These are phyloP conservation scores for Ctena decussata DNA, from an alignment of 2,888 invertebrate species.

Conservation along the genomic window DNA sequence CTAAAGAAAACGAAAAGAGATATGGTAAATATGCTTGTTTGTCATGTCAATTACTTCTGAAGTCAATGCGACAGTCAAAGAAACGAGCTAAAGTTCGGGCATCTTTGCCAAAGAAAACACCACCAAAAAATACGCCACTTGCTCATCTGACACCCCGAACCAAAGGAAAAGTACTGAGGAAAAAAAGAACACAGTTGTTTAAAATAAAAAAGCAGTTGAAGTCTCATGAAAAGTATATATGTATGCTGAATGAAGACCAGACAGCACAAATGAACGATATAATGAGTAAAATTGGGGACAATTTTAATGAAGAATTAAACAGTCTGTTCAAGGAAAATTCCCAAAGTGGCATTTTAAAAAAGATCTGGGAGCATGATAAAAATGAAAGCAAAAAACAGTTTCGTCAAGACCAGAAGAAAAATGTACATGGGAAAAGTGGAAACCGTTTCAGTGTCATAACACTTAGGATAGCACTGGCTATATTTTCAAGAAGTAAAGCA, in stretches of 20 bases:
- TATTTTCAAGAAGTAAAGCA: neutral
- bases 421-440: neutral
- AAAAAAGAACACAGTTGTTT: neutral
- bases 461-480: neutral
- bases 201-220: neutral
- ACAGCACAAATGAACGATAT: neutral
- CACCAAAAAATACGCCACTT: neutral
- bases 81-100: neutral
- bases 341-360: neutral
- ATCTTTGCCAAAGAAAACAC: neutral
- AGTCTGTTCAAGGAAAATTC: neutral
- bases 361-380: neutral
- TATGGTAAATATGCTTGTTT: neutral
- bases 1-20: neutral
- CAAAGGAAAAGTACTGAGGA: neutral
- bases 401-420: neutral
- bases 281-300: neutral
- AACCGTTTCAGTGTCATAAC: neutral
- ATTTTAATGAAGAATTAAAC: neutral
- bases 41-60: neutral
- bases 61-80: conserved; percentile 4
- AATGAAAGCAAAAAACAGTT: neutral
- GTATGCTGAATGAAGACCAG: neutral
- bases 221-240: neutral
- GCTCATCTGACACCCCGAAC: neutral